These are phyloP conservation scores for Drosophila meridionalis DNA, from an alignment of 2,888 invertebrate genomes.

Conservation along the genomic window DNA sequence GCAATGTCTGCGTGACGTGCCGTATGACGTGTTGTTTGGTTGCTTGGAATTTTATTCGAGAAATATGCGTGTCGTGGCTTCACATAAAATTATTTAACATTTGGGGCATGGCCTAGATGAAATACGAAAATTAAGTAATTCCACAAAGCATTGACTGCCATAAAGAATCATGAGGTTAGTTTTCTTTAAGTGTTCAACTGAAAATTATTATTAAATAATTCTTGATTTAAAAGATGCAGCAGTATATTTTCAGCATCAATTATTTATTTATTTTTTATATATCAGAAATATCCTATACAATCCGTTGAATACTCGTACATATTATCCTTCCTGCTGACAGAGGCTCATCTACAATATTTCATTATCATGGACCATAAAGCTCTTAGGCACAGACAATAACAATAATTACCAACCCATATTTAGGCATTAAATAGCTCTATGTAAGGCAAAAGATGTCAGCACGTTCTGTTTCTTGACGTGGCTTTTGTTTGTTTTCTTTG, in stretches of 20 bases:
- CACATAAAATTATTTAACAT: constrained; percentile 3
- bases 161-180: background rate
- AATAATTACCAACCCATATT: constrained; percentile 39
- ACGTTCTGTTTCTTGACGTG: constrained; percentile 27
- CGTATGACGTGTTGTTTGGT: background rate
- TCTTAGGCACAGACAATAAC: constrained; percentile 23
- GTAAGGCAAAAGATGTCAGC: constrained; percentile 36
- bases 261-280: too few relatives aligned
- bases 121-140: background rate
- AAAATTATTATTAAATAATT: background rate
- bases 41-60: background rate
- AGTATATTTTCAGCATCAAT: background rate
- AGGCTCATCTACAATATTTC: background rate
- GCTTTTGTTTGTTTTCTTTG: constrained; percentile 43
- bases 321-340: background rate
- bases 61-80: constrained; percentile 9
- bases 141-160: background rate
- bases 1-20: constrained; percentile 3
- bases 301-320: background rate
- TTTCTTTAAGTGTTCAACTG: background rate
- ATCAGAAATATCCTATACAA: background rate
- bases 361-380: constrained; percentile 1
- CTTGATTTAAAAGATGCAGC: background rate
- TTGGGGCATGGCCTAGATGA: constrained; percentile 6
- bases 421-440: constrained; percentile 58